Conservation (phyloP, 1,140 invertebrate genomes). For the Oppia nitens region DNA sequence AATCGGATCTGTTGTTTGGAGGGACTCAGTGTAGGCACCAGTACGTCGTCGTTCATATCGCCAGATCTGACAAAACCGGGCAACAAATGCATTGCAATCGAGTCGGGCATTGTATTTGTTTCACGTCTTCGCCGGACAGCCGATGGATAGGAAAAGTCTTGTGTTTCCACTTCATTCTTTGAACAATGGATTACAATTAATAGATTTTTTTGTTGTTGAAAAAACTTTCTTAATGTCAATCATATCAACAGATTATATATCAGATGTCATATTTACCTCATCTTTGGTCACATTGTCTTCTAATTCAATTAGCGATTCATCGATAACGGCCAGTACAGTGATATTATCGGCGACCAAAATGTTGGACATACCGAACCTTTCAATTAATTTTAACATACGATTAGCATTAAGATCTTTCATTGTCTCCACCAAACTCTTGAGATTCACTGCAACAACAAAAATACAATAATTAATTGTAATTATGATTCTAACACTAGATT, state of each 20-base stretch:
- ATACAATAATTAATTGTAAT: slow-evolving; percentile 4
- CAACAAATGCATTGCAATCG: slow-evolving; percentile 9
- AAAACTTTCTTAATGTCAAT: too few species aligned
- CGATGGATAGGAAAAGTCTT: background rate
- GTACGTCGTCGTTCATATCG: slow-evolving; percentile 14
- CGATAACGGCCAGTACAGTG: slow-evolving; percentile 38
- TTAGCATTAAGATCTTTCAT: slow-evolving; percentile 35
- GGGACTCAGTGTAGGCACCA: slow-evolving; percentile 2
- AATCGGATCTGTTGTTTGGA: slow-evolving; percentile 5
- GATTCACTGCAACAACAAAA: slow-evolving; percentile 26
- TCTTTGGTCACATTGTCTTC: slow-evolving; percentile 19
- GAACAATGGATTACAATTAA: background rate
- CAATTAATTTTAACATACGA: slow-evolving; percentile 35
- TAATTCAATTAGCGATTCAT: slow-evolving; percentile 31
- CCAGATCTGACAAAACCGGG: slow-evolving; percentile 13
- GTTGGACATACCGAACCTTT: slow-evolving; percentile 29
- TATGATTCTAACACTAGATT: too few species aligned
- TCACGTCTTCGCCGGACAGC: background rate
- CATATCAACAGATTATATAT: slow-evolving; percentile 6
- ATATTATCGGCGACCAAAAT: slow-evolving; percentile 31
- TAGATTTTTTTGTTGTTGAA: background rate
- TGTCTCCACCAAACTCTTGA: slow-evolving; percentile 34
- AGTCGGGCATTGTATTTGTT: background rate
- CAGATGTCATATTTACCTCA: slow-evolving; percentile 8
- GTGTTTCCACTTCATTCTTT: slow-evolving; percentile 9